Evolutionary conservation across 1,140 invertebrate species (phyloP), one percentile per base, ranked within the genome.

Genomic region (Adoxophyes honmai): DNA sequence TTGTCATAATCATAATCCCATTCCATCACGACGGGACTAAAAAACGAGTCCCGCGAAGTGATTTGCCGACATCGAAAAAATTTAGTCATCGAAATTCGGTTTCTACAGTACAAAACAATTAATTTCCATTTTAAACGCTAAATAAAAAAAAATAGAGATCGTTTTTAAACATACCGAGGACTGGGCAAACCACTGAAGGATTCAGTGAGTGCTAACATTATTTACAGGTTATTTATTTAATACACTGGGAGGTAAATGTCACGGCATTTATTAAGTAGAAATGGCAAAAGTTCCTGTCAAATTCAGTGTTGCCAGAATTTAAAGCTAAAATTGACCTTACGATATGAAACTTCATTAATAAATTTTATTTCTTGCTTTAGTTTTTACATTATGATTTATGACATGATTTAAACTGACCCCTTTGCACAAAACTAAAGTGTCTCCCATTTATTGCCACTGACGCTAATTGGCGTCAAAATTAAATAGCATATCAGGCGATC

Each of bases 1-100:
- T 75, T 80, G 79, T 77, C 75, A 74, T 68, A 60, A 64, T 77
- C 75, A 74, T 68, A 60, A 64, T 57, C 37, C 58, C 55, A 39
- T 51, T 28, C 61, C 61, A 66, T 64, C 66, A 61, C 64, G 52
- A 52, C 61, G 57, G 44, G 59, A 55, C 58, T 56, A 68, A 34
- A 68, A 55, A 52, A 39, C 55, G 52, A 62, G 51, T 57, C 59
- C 53, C 55, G 61, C 34, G 52, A 34, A 60, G 65, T 68, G 68
- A 68, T 71, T 66, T 68, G 68, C 68, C 68, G 56, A 28, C 21
- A 68, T 68, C 28, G 21, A 48, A 48, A 48, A 48, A 48, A 21
- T 48, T 28, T 48, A 48, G 42, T 48, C 42, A 48, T 48, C 42
- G 7, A 48, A 48, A 48, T 33, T 48, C 42, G 42, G 42, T 48